Conservation (phyloP, 37 sponge, comb jelly and placozoan species). For the Tethya wilhelma region DNA sequence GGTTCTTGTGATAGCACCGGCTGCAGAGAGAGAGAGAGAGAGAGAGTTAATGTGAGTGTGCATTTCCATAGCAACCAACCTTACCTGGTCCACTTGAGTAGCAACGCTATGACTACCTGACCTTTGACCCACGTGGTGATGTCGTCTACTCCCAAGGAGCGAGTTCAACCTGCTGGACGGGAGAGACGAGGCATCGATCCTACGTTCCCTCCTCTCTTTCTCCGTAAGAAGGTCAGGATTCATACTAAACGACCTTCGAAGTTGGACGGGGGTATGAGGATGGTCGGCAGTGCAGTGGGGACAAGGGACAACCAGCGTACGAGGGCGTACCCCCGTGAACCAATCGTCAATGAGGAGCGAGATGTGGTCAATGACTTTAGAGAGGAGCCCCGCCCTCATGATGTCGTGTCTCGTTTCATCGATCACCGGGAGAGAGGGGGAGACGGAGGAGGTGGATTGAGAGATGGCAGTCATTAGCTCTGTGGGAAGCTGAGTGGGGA, state of each 20-base stretch:
- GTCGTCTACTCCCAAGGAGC: too few relatives aligned
- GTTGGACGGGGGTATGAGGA: background rate
- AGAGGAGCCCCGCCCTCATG: constrained; percentile 79
- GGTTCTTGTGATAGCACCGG: background rate
- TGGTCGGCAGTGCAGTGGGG: constrained; percentile 35
- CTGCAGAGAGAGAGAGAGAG: background rate
- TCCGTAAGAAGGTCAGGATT: background rate
- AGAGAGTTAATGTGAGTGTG: too few relatives aligned
- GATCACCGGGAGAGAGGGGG: constrained; percentile 2
- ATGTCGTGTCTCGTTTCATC: constrained; percentile 59
- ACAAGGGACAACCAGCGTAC: constrained; percentile 51
- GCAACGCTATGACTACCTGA: too few relatives aligned
- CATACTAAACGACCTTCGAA: constrained; percentile 36
- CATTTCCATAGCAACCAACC: too few relatives aligned
- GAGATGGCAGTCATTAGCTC: background rate
- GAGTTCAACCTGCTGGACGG: too few relatives aligned
- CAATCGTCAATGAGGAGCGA: constrained; percentile 72
- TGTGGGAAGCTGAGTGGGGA: background rate
- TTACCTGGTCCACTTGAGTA: too few relatives aligned
- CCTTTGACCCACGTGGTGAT: too few relatives aligned
- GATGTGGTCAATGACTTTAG: constrained; percentile 65
- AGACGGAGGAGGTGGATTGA: background rate
- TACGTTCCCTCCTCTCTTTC: background rate
- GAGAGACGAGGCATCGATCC: too few relatives aligned
- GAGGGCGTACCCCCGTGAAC: constrained; percentile 59